These are phyloP conservation scores for Argopecten irradians DNA, from an alignment of 1,140 invertebrate genomes.

Conservation along the genomic window DNA sequence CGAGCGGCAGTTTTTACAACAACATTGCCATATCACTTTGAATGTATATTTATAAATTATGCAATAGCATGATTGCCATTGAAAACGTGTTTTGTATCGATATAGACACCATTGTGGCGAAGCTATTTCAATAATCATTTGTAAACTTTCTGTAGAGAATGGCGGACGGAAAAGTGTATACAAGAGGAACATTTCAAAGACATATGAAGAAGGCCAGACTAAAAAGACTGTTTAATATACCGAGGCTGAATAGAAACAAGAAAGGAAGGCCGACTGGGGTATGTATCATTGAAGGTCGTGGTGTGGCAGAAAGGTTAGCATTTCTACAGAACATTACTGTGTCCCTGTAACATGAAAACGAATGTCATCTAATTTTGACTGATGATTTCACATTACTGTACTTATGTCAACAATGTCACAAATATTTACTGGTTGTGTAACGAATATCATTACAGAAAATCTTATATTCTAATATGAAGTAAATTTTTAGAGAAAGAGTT, in stretches of 20 bases:
- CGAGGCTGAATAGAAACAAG: constrained; percentile 39
- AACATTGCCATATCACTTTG: background rate
- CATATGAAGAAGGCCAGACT: constrained; percentile 31
- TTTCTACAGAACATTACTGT: background rate
- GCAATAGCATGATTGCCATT: background rate
- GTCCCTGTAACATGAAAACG: background rate
- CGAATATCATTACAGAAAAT: no score
- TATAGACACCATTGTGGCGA: background rate
- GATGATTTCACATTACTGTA: no score
- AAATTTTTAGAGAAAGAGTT: no score
- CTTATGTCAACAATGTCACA: no score
- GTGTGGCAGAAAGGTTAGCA: no score
- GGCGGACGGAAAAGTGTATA: constrained; percentile 34
- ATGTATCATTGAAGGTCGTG: background rate
- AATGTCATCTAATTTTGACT: no score
- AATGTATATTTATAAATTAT: background rate
- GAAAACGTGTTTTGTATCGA: background rate
- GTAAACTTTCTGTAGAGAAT: background rate
- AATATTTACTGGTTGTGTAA: no score
- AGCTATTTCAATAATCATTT: background rate
- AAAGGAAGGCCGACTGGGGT: constrained; percentile 43
- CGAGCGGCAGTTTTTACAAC: background rate
- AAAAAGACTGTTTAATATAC: constrained; percentile 32
- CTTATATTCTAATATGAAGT: no score
- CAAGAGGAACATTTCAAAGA: constrained; percentile 26